Evolutionary conservation across 1,140 invertebrate species (phyloP).

Genomic region (Conus ventricosus): DNA sequence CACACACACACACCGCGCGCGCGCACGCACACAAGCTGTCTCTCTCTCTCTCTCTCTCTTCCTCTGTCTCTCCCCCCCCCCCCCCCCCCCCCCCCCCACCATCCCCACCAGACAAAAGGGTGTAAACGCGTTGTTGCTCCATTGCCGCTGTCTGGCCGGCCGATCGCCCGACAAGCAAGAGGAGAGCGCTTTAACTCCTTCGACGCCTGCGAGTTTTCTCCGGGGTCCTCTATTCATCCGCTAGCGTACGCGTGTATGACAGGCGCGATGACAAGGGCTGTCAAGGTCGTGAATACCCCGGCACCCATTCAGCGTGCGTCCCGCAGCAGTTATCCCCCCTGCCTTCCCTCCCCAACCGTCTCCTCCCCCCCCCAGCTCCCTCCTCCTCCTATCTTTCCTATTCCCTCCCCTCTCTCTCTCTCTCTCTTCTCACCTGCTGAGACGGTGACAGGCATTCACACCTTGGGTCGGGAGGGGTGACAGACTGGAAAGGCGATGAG

Average conservation of each 20-base stretch:
- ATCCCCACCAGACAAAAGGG: too few species aligned
- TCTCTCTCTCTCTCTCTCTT: not conserved
- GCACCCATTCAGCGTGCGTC: too few species aligned
- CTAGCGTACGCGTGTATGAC: constrained; percentile 17
- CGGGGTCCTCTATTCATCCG: not conserved
- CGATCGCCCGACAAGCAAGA: too few species aligned
- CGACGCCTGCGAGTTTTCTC: not conserved
- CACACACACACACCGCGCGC: too few species aligned
- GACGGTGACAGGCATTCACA: too few species aligned
- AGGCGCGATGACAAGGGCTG: constrained; percentile 22
- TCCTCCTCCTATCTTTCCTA: not conserved
- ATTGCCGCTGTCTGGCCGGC: too few species aligned
- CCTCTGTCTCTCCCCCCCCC: not conserved
- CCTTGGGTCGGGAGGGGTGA: not conserved
- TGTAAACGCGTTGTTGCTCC: too few species aligned
- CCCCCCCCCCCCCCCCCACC: too few species aligned
- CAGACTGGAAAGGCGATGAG: not conserved
- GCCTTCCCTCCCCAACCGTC: not conserved
- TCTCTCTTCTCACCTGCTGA: not conserved
- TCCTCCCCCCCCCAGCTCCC: not conserved
- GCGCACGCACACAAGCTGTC: too few species aligned
- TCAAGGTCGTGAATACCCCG: not conserved
- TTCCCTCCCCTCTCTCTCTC: not conserved
- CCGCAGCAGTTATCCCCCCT: not conserved
- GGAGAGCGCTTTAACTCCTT: too few species aligned